Percentiles rank a stretch among this genome's conserved stretches.
phyloP scores from a whole-genome alignment of 2,797 vertebrate genomes.

The Nannoperca obscura region DNA sequence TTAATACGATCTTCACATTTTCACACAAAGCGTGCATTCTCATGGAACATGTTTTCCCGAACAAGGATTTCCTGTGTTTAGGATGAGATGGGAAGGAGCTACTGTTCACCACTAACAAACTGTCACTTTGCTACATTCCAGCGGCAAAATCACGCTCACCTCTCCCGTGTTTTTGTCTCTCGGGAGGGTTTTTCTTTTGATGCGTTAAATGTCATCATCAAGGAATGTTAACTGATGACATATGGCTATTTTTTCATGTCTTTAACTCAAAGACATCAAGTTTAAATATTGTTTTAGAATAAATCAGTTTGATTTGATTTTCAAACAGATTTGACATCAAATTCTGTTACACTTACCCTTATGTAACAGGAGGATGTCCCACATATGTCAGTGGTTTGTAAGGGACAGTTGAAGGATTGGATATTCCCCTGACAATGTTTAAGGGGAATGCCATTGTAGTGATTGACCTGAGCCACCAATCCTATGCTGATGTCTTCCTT shows the following conservation, averaged over 20 bases:
- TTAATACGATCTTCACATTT: slow-evolving; percentile 71
- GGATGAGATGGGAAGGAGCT: slow-evolving; percentile 44
- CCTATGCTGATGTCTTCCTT: slow-evolving; percentile 86
- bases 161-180: slow-evolving; percentile 36
- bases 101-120: slow-evolving; percentile 26
- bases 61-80: slow-evolving; percentile 75
- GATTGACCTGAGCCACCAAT: slow-evolving; percentile 76
- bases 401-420: slow-evolving; percentile 48
- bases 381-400: slow-evolving; percentile 62
- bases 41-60: slow-evolving; percentile 15
- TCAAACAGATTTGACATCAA: too few relatives aligned
- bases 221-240: slow-evolving; percentile 20
- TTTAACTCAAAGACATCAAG: neutral
- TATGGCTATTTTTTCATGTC: slow-evolving; percentile 12
- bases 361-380: slow-evolving; percentile 50
- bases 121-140: slow-evolving; percentile 55
- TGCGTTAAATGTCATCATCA: slow-evolving; percentile 15
- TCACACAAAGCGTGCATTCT: slow-evolving; percentile 68
- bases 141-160: slow-evolving; percentile 27
- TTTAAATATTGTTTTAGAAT: neutral
- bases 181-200: slow-evolving; percentile 23
- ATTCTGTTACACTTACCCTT: neutral
- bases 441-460: slow-evolving; percentile 69
- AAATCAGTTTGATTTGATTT: neutral
- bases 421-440: slow-evolving; percentile 70